Percentiles rank a stretch among this genome's conserved stretches.
These are phyloP conservation scores for Seira sanloemensis DNA, from an alignment of 2,888 invertebrate species.

Conservation along the genomic window DNA sequence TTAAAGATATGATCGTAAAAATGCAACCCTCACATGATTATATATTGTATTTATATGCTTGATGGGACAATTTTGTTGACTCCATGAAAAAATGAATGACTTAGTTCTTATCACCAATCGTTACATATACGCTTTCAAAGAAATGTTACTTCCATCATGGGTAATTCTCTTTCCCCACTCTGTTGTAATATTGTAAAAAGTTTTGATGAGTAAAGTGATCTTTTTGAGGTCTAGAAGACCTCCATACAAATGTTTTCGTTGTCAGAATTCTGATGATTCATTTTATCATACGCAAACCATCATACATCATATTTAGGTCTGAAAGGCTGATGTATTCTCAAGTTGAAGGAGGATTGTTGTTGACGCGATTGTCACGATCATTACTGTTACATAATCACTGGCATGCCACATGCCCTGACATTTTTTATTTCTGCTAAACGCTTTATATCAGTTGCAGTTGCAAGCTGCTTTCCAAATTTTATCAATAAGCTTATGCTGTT, in stretches of 20 bases:
- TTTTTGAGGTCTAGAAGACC: not conserved
- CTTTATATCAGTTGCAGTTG: not conserved
- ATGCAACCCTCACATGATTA: slow-evolving; percentile 32
- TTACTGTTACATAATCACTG: no score
- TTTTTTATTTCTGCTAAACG: no score
- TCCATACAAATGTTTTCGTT: not conserved
- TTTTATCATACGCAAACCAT: no score
- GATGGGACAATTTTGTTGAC: not conserved
- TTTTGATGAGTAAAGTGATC: not conserved
- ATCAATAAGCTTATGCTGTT: no score
- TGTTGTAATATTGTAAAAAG: not conserved
- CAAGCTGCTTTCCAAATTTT: no score
- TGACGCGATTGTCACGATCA: not conserved
- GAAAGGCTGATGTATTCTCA: no score
- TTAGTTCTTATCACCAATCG: no score
- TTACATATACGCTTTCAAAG: not conserved
- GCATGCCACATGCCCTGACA: no score
- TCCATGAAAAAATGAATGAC: not conserved
- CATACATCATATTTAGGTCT: no score
- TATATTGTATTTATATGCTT: slow-evolving; percentile 54
- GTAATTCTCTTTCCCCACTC: not conserved
- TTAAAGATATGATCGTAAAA: slow-evolving; percentile 58
- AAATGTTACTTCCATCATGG: not conserved
- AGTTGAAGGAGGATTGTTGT: no score
- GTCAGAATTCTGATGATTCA: no score